These are phyloP conservation scores for Xenus cinereus DNA, from an alignment of 2,113 vertebrate species.

Conservation along the genomic window DNA sequence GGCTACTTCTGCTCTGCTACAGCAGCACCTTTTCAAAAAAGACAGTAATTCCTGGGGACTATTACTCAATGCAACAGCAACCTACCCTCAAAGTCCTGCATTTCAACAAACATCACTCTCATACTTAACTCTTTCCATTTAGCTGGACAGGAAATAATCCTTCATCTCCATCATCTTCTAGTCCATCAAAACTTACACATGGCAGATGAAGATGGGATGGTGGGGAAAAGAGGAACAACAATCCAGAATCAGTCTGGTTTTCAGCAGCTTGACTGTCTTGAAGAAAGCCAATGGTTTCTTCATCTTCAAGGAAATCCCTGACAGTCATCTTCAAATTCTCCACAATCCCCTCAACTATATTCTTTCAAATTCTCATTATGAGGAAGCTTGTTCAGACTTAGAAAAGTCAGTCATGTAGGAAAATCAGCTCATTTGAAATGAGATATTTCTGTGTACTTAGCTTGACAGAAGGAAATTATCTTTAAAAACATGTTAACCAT, in stretches of 20 bases:
- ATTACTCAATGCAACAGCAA: background rate
- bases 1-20: background rate
- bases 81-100: background rate
- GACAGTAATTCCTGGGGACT: background rate
- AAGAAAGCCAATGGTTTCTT: conserved; percentile 7
- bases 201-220: background rate
- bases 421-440: background rate
- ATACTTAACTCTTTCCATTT: background rate
- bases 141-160: background rate
- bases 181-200: background rate
- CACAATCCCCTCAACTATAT: background rate
- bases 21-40: background rate
- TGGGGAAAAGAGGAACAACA: background rate
- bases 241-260: background rate
- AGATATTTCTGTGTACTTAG: background rate
- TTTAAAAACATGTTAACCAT: background rate
- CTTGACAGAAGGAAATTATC: background rate
- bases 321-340: background rate
- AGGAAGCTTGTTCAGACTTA: background rate
- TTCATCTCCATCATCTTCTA: background rate
- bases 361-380: background rate
- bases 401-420: background rate
- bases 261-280: background rate
- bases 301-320: conserved; percentile 9
- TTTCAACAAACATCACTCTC: background rate